These are phyloP conservation scores for Papilio glaucus DNA, from an alignment of 1,140 invertebrate genomes.

Conservation along the genomic window DNA sequence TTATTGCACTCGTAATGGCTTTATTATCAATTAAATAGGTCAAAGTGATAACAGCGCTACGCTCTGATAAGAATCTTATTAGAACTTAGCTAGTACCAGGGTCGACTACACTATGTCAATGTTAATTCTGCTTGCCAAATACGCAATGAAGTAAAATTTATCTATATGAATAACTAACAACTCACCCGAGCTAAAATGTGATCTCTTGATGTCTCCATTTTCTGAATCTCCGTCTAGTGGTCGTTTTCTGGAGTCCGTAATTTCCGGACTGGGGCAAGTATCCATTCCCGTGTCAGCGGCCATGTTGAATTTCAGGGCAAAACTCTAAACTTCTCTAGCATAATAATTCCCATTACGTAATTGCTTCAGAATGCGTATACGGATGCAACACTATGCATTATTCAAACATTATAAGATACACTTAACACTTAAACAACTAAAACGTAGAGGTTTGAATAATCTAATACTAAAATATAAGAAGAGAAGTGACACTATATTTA, in stretches of 20 bases:
- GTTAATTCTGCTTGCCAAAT: conserved; percentile 76
- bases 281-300: conserved; percentile 92
- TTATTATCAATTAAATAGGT: conserved; percentile 69
- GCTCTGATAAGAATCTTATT: conserved; percentile 79
- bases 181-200: conserved; percentile 94
- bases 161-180: conserved; percentile 53
- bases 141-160: conserved; percentile 68
- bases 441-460: conserved; percentile 69
- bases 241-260: conserved; percentile 92
- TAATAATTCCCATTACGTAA: conserved; percentile 82
- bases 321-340: conserved; percentile 81
- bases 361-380: conserved; percentile 76
- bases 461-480: conserved; percentile 78
- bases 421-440: conserved; percentile 80
- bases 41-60: conserved; percentile 73
- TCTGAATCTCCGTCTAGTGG: conserved; percentile 93
- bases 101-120: conserved; percentile 73
- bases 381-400: conserved; percentile 76
- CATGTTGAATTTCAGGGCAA: conserved; percentile 87
- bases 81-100: conserved; percentile 63
- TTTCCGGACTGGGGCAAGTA: conserved; percentile 92
- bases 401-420: conserved; percentile 69
- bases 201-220: conserved; percentile 93
- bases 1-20: conserved; percentile 54
- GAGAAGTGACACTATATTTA: conserved; percentile 78